Evolutionary conservation across 2,797 vertebrate species (phyloP).

Genomic region (Glyptemys insculpta): DNA sequence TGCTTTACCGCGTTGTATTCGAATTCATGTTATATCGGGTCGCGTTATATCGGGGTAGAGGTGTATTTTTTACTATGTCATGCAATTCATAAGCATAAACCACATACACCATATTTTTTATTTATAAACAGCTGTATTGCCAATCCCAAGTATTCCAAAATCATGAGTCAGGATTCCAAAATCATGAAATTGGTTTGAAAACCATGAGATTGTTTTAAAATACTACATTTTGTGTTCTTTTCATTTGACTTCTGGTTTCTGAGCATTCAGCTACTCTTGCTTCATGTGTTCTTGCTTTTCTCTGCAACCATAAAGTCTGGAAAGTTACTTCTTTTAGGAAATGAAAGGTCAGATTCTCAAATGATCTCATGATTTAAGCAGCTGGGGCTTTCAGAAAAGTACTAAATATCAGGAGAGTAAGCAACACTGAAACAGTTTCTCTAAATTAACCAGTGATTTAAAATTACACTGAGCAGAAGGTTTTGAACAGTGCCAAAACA

Average conservation of each 20-base stretch:
- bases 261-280: not conserved
- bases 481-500: slow-evolving; percentile 36
- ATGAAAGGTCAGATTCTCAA: not conserved
- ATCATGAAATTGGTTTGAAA: not conserved
- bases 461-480: not conserved
- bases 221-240: not conserved
- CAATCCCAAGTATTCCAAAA: not conserved
- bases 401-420: not conserved
- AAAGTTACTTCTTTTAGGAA: not conserved
- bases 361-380: not conserved
- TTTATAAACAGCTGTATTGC: not conserved
- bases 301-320: slow-evolving; percentile 13
- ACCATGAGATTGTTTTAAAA: not conserved
- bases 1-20: too few species aligned
- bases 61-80: not conserved
- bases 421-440: slow-evolving; percentile 11
- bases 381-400: slow-evolving; percentile 42
- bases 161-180: not conserved
- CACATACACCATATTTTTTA: not conserved
- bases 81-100: not conserved
- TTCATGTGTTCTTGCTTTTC: not conserved
- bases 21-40: too few species aligned
- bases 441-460: slow-evolving; percentile 60
- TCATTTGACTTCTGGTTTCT: not conserved
- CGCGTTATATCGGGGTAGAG: too few species aligned